Base-by-base conservation (phyloP, 2,888 invertebrate species). In the Ypsolopha scabrella region DNA sequence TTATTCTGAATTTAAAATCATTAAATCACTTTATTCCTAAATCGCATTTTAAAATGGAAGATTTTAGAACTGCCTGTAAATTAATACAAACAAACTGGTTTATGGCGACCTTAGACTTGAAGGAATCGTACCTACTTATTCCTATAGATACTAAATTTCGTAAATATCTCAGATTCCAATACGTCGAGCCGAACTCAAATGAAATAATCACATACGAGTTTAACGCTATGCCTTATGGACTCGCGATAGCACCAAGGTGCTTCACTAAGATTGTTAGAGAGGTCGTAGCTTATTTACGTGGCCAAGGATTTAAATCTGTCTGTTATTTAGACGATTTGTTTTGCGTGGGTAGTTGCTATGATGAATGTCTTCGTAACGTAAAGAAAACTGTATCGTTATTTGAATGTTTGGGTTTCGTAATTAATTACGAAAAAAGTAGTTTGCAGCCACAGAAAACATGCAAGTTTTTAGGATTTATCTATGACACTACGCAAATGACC, bases 391-490 rank as follows among this genome's bases (percentile, higher is more conserved):
- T n/a, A n/a, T n/a, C n/a, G n/a, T n/a, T n/a, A n/a, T n/a, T n/a
- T n/a, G n/a, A n/a, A n/a, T n/a, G n/a, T n/a, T n/a, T n/a, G n/a
- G n/a, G n/a, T n/a, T n/a, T n/a, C n/a, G n/a, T n/a, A n/a, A n/a
- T n/a, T n/a, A n/a, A n/a, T n/a, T n/a, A n/a, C n/a, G n/a, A n/a
- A n/a, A n/a, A n/a, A n/a, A n/a, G n/a, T n/a, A n/a, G n/a, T n/a
- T n/a, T n/a, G n/a, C n/a, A n/a, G n/a, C n/a, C n/a, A n/a, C n/a
- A n/a, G 38, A 13, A 1, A 38, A 51, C 38, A 8, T 51, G 14
- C 8, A 49, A 33, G 41, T 52, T 50, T 46, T 41, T 52, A 44
- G 52, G 52, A 8, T 46, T 50, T 46, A 50, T 52, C 34, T 50
- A 33, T 41, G 37, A 50, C 36, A 45, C 53, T 9, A 10, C 8